Conservation (phyloP, 2,113 vertebrate species). For the Poeciliopsis retropinna region DNA sequence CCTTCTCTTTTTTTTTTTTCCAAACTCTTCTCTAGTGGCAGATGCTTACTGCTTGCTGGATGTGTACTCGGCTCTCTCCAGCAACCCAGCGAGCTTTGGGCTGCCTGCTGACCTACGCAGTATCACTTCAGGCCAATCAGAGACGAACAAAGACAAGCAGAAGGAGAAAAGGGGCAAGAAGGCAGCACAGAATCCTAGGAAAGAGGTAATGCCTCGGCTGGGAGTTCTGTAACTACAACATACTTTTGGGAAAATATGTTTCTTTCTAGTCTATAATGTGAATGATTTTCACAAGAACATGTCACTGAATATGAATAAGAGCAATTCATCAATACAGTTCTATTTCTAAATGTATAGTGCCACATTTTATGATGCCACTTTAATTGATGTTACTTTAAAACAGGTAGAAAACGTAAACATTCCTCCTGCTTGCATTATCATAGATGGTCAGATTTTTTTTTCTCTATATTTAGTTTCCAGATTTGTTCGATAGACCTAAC, state of each 20-base stretch:
- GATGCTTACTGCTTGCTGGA: constrained; percentile 90
- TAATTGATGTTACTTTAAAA: no score
- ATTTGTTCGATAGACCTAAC: no score
- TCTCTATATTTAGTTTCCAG: no score
- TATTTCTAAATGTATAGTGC: no score
- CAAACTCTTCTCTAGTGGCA: constrained; percentile 62
- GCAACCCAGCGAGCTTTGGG: constrained; percentile 74
- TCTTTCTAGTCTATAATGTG: no score
- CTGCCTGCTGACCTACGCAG: constrained; percentile 71
- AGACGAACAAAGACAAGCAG: constrained; percentile 51
- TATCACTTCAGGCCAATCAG: constrained; percentile 46
- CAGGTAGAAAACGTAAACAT: no score
- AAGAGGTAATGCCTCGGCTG: constrained; percentile 56
- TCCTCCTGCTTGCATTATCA: no score
- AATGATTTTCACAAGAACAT: no score
- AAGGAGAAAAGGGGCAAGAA: constrained; percentile 61
- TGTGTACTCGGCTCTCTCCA: constrained; percentile 78
- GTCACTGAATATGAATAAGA: no score
- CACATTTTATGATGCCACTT: no score
- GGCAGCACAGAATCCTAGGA: constrained; percentile 19
- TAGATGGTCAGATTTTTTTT: no score
- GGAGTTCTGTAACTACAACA: not conserved
- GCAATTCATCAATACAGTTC: no score
- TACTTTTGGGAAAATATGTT: not conserved
- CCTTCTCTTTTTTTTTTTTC: constrained; percentile 10